Base-by-base conservation (phyloP, 2,888 invertebrate genomes). In the Eupithecia pulchellata region DNA sequence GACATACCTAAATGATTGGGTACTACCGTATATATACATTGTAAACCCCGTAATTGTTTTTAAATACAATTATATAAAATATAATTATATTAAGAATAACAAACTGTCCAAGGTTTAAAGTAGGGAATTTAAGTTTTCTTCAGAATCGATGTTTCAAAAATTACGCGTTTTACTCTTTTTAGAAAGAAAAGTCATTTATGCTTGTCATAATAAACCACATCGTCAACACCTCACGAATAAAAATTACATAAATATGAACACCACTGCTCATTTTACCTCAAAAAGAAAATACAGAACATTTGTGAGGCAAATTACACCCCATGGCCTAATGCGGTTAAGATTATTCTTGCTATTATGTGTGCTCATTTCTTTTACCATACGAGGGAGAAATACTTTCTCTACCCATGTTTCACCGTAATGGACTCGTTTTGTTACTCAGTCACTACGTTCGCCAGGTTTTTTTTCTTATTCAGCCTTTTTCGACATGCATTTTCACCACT, bases 301-400 rank as follows among this genome's bases (percentile, higher is more conserved):
- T 90, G 87, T 83, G 78, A 87, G 77, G 85, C 87, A 91, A 90
- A 90, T 91, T 89, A 87, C 86, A 78, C 80, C 81, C 81, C 82
- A 79, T 78, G 69, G 73, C 80, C 82, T 90, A 86, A 88, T 86
- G 86, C 81, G 80, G 80, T 82, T 84, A 84, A 84, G 84, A 89
- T 89, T 88, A 87, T 84, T 81, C 82, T 77, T 78, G 76, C 79
- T 81, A 79, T 75, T 76, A 76, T 68, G 74, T 75, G 71, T 67
- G 65, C 78, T 72, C 72, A 80, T 84, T 84, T 82, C 76, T 80
- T 78, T 66, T 72, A 68, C 61, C 69, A 63, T 76, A 70, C 67
- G 68, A 75, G 71, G 75, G 36, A 80, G 73, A 74, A 81, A 74
- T 71, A 74, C 65, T 75, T 75, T 71, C 69, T 63, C 75, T 27